These are phyloP conservation scores for Orchestes rusci DNA, from an alignment of 2,888 invertebrate species.

Conservation along the genomic window DNA sequence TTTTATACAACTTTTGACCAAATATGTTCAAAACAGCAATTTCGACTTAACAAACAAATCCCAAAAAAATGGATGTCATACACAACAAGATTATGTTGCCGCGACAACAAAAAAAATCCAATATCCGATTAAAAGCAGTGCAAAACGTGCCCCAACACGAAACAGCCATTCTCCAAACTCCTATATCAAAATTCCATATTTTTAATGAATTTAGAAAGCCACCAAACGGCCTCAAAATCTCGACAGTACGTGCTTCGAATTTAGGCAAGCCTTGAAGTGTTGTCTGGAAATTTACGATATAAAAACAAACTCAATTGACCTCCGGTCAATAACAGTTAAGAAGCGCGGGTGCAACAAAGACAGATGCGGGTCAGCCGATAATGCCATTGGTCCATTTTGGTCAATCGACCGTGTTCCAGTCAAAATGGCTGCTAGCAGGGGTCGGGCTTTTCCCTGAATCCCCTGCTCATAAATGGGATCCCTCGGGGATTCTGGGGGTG, in stretches of 20 bases:
- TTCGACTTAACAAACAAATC: no score
- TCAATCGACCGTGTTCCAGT: constrained; percentile 38
- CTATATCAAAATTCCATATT: no score
- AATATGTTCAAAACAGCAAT: no score
- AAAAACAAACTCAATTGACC: no score
- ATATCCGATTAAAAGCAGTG: no score
- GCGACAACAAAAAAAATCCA: no score
- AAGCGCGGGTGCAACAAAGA: constrained; percentile 14
- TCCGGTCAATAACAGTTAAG: constrained; percentile 20
- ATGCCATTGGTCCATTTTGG: constrained; percentile 36
- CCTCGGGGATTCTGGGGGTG: constrained; percentile 17
- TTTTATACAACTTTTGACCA: no score
- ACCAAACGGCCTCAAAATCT: constrained; percentile 43
- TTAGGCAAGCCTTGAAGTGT: constrained; percentile 2
- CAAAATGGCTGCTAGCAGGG: constrained; percentile 24
- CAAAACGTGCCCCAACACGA: no score
- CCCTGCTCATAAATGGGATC: constrained; percentile 25
- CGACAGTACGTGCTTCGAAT: constrained; percentile 43
- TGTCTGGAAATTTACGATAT: no score
- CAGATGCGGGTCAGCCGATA: constrained; percentile 24
- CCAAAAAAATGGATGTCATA: no score
- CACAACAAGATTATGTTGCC: no score
- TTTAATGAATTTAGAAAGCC: constrained; percentile 45
- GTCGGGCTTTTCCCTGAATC: constrained; percentile 28
- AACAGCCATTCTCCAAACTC: no score